Evolutionary conservation across 2,888 invertebrate genomes (phyloP).

Genomic region (Folsomia manolachei): DNA sequence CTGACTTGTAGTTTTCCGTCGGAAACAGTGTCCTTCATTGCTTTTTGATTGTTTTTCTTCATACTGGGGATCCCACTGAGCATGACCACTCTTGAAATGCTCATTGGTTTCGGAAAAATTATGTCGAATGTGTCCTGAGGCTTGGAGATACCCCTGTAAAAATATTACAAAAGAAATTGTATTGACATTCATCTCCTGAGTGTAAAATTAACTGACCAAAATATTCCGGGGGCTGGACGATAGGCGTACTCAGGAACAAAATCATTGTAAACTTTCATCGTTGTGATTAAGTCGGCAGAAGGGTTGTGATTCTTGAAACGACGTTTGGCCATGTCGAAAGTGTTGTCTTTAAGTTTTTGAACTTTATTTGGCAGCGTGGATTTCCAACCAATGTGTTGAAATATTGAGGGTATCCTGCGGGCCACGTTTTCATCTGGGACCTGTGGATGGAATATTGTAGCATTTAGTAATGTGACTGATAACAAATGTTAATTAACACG

Average conservation of each 20-base stretch:
- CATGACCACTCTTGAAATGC: conserved; percentile 52
- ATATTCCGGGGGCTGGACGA: conserved; percentile 52
- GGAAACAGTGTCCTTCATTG: conserved; percentile 47
- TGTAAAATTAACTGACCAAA: no score
- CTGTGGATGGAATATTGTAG: conserved; percentile 15
- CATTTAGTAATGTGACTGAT: neutral
- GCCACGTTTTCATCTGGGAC: conserved; percentile 48
- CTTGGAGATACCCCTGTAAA: conserved; percentile 52
- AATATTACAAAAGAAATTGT: no score
- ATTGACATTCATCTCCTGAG: no score
- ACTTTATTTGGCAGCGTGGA: conserved; percentile 53
- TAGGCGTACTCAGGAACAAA: conserved; percentile 53
- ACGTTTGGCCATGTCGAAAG: conserved; percentile 49
- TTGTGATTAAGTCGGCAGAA: conserved; percentile 53
- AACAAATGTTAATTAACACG: neutral
- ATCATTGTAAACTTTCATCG: conserved; percentile 52
- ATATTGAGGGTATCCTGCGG: conserved; percentile 52
- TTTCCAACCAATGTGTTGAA: conserved; percentile 52
- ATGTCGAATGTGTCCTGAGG: conserved; percentile 53
- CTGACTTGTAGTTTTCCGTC: conserved; percentile 31
- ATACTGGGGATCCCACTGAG: conserved; percentile 51
- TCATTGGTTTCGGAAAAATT: conserved; percentile 52
- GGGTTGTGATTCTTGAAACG: conserved; percentile 53
- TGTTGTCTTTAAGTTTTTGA: conserved; percentile 53
- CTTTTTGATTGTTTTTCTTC: conserved; percentile 46